Evolutionary conservation across 2,797 vertebrate genomes (phyloP).

Genomic region (Rhynchotus rufescens): DNA sequence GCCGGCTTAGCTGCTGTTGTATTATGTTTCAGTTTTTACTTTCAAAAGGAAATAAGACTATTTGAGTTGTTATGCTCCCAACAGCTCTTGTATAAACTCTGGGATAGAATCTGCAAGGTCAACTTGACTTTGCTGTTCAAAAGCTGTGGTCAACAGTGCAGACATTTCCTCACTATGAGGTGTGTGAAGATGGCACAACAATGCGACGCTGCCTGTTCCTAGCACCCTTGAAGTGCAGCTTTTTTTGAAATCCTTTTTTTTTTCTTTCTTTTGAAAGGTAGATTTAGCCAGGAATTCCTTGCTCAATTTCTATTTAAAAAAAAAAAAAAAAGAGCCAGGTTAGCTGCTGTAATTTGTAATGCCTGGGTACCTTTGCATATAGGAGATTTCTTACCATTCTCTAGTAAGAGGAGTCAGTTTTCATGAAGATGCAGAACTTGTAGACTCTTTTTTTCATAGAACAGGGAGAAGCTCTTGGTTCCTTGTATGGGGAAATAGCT

Average conservation of each 20-base stretch:
- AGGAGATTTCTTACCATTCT: neutral
- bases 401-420: neutral
- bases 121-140: neutral
- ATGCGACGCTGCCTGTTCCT: neutral
- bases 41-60: constrained; percentile 1
- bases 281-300: neutral
- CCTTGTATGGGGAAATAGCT: neutral
- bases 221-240: neutral
- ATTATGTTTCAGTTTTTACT: neutral
- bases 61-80: constrained; percentile 40
- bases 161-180: accelerated
- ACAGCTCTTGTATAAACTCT: neutral
- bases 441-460: neutral
- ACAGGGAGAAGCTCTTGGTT: neutral
- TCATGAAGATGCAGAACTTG: neutral
- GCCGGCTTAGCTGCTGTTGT: neutral
- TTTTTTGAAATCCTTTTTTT: neutral
- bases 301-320: neutral
- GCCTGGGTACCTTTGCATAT: neutral
- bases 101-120: neutral
- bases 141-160: neutral
- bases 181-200: neutral
- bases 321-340: neutral
- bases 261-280: neutral
- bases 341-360: neutral